Base-by-base conservation (phyloP, 2,113 vertebrate species). In the Salvelinus sp. region DNA sequence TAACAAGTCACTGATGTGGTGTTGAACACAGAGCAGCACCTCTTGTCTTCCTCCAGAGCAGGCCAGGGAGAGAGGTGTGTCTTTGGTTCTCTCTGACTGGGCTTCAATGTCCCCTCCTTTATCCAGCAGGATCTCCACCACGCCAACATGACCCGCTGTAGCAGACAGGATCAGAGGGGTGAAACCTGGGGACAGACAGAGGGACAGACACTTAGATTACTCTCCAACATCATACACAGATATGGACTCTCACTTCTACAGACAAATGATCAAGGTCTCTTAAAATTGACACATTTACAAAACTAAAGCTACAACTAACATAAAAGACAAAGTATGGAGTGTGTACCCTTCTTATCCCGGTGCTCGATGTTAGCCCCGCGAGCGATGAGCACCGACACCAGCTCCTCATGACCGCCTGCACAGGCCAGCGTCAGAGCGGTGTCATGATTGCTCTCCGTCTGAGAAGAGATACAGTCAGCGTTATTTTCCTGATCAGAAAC, bases 401-500 rank as follows among this genome's bases (percentile, higher is more conserved):
- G 94, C 74, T 96, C 96, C 90, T 96, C 96, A 5, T 96, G 96
- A 57, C 96, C 96, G 57, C 96, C 96, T 0, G 96, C 96, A 63
- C 96, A 96, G 0, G 95, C 96, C 4, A 96, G 92, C 1, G 96
- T 96, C 88, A 96, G 90, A 7, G 96, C 95, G 0, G 96, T 96
- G 88, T 96, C 96, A 1, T 96, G 95, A 78, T 96, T 96, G 60
- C 95, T 96, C 85, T 96, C 96, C 30, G 96, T 96, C 96, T 96
- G 78, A 12, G 84, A 81, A 77, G 23, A 10, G 25, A 66, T 12
- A 20, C 27, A 44, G 38, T 44, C 38, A 54, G 50, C 50, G 50
- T 54, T 18, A 54, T 18, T 54, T 54, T 54, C 16, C 12, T 12
- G 44, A 48, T 20, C n/a, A 64, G 58, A 48, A 60, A 38, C 16